A percentile compares a stretch with the other conserved stretches of the same genome.
These are phyloP conservation scores for Hesperia comma DNA, from an alignment of 2,888 invertebrate genomes.

Conservation along the genomic window DNA sequence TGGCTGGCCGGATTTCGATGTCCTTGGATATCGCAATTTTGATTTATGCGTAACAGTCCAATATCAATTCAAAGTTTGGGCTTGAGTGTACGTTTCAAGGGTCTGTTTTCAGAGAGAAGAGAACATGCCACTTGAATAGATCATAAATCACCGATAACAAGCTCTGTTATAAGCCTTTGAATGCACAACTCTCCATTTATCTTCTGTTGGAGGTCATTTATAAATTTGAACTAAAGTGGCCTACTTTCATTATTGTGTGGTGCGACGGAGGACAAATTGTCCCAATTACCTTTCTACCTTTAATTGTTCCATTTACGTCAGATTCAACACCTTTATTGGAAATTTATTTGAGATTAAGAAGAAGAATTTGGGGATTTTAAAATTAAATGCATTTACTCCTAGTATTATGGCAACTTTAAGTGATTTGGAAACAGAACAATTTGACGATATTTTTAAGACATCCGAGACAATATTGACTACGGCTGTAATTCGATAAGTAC, in stretches of 20 bases:
- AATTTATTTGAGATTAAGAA: too few species aligned
- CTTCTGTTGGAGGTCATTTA: conserved; percentile 15
- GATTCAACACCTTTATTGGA: too few species aligned
- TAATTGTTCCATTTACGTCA: too few species aligned
- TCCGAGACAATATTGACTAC: too few species aligned
- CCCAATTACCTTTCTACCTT: not conserved
- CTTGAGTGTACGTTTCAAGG: conserved; percentile 20
- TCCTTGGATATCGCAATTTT: not conserved
- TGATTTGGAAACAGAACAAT: too few species aligned
- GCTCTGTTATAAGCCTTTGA: conserved; percentile 27
- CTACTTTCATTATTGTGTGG: conserved; percentile 10
- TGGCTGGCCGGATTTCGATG: not conserved
- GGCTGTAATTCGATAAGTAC: too few species aligned
- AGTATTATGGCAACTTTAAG: too few species aligned
- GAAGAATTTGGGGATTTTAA: too few species aligned
- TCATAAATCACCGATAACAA: conserved; percentile 28
- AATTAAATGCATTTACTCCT: too few species aligned
- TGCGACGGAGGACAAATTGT: not conserved
- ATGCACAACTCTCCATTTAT: conserved; percentile 26
- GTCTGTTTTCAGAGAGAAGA: conserved; percentile 21
- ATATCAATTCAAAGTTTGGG: conserved; percentile 25
- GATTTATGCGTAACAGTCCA: conserved; percentile 20
- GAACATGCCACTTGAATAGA: conserved; percentile 28
- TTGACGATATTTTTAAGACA: too few species aligned
- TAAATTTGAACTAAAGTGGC: conserved; percentile 20